A percentile compares a stretch with the other conserved stretches of the same genome.
Evolutionary conservation across 2,113 vertebrate genomes (phyloP).

Genomic region (Nesogale talazaci): DNA sequence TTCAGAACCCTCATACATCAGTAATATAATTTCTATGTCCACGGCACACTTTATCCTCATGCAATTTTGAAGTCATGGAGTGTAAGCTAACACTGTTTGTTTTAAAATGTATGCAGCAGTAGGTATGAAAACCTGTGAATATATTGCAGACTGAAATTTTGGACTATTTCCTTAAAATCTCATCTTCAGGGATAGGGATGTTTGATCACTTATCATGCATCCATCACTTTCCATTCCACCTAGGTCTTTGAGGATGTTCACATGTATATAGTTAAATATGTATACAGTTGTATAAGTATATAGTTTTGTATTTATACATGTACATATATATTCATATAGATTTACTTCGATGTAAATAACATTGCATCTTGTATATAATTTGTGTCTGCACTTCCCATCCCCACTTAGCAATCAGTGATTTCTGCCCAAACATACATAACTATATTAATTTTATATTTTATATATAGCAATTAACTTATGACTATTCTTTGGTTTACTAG

Average conservation of each 20-base stretch:
- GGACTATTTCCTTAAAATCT: neutral
- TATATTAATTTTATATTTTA: neutral
- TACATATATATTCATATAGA: neutral
- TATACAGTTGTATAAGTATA: neutral
- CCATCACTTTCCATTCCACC: neutral
- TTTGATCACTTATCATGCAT: neutral
- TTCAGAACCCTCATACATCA: neutral
- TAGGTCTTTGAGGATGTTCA: too few species aligned
- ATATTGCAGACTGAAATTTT: neutral
- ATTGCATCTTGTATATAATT: neutral
- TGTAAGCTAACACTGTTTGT: neutral
- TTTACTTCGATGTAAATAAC: neutral
- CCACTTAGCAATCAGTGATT: too few species aligned
- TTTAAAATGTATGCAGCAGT: neutral
- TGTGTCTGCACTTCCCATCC: neutral
- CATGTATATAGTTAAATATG: too few species aligned
- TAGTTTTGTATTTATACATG: accelerated
- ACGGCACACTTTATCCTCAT: neutral
- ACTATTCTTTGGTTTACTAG: neutral
- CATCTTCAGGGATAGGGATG: neutral
- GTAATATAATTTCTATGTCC: neutral
- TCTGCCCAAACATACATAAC: neutral
- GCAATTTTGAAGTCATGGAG: neutral
- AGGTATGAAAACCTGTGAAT: neutral
- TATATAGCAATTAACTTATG: too few species aligned